phyloP scores from a whole-genome alignment of 2,797 vertebrate genomes.

The Pipistrellus kuhlii region DNA sequence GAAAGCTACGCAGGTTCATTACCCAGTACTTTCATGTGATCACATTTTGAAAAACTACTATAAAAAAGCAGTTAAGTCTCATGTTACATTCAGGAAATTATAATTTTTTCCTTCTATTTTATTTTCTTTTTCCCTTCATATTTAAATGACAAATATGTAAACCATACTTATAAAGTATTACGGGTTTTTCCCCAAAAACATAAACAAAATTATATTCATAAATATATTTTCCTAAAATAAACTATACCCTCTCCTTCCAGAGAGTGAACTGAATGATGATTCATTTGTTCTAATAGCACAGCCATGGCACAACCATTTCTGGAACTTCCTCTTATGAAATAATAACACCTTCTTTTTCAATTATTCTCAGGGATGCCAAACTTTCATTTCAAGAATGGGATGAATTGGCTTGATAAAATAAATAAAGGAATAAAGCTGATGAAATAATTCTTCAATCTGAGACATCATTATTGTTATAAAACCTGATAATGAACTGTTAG shows the following conservation, averaged over 20 bases:
- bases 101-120: neutral
- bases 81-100: neutral
- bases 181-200: neutral
- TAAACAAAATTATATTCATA: neutral
- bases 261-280: neutral
- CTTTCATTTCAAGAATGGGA: slow-evolving; percentile 34
- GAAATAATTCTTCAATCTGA: slow-evolving; percentile 4
- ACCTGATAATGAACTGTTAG: neutral
- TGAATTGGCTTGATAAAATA: slow-evolving; percentile 36
- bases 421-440: slow-evolving; percentile 38
- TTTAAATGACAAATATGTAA: neutral
- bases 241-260: neutral
- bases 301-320: neutral
- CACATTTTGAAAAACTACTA: neutral
- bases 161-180: neutral
- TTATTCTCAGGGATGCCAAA: neutral
- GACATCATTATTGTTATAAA: neutral
- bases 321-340: neutral
- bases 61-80: slow-evolving; percentile 13
- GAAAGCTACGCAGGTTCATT: neutral
- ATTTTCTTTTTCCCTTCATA: neutral
- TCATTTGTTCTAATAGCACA: neutral
- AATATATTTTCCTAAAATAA: neutral
- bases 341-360: neutral
- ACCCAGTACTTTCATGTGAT: neutral